Evolutionary conservation across 2,888 invertebrate genomes (phyloP).

Genomic region (Abscondita cerata): DNA sequence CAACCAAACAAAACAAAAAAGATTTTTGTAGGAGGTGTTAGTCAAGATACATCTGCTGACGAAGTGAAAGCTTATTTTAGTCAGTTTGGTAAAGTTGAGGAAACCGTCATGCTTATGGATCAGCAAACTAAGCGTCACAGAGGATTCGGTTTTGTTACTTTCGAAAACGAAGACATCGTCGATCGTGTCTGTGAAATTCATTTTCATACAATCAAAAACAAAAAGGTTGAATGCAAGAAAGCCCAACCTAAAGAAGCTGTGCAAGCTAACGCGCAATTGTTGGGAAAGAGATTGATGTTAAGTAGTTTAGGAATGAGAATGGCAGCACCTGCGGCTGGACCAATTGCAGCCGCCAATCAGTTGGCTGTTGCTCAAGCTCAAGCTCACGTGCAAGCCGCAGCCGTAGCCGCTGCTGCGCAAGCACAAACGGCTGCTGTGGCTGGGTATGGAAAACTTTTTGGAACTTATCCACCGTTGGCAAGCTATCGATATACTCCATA

Average conservation of each 20-base stretch:
- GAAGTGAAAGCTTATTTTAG: slow-evolving; percentile 91
- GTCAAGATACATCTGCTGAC: slow-evolving; percentile 90
- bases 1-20: slow-evolving; percentile 88
- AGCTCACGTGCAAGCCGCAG: slow-evolving; percentile 56
- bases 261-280: slow-evolving; percentile 71
- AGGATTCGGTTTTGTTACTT: slow-evolving; percentile 91
- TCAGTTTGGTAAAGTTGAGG: slow-evolving; percentile 89
- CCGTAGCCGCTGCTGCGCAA: slow-evolving; percentile 62
- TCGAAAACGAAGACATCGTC: slow-evolving; percentile 90
- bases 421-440: slow-evolving; percentile 68
- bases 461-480: slow-evolving; percentile 66
- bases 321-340: slow-evolving; percentile 64
- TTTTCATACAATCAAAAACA: slow-evolving; percentile 91
- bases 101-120: slow-evolving; percentile 93
- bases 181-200: slow-evolving; percentile 93
- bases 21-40: slow-evolving; percentile 91
- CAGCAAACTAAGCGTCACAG: slow-evolving; percentile 91
- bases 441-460: slow-evolving; percentile 71
- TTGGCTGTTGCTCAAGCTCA: slow-evolving; percentile 63
- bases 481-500: slow-evolving; percentile 70
- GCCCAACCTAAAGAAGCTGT: slow-evolving; percentile 92
- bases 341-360: slow-evolving; percentile 65
- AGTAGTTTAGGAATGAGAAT: slow-evolving; percentile 75
- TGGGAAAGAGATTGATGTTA: slow-evolving; percentile 73
- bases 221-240: slow-evolving; percentile 90